Evolutionary conservation across 2,797 vertebrate species (phyloP), one percentile per base, ranked within the genome.

Genomic region (Gambelia wislizenii): DNA sequence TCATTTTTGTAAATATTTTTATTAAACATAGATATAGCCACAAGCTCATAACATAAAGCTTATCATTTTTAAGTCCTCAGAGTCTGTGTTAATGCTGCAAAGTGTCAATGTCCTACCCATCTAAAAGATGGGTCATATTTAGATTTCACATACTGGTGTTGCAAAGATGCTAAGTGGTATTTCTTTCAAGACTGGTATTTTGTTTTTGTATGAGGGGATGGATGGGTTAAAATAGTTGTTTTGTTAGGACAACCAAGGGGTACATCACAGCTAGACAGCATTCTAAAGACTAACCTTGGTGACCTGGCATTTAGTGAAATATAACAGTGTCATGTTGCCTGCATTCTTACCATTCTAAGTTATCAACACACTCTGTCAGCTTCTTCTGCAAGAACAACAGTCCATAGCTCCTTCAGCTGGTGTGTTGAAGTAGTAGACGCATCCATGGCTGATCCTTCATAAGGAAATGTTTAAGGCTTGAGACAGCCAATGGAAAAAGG

Each of bases 321-420:
- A 86, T 59, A 47, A 90, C 93, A 88, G 92, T 90, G 93, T 93
- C 92, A 92, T 92, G 95, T 95, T 95, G 95, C 86, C 85, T 91
- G 36, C 79, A 88, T 92, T 95, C 94, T 93, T 92, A 87, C 86
- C 91, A 94, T 95, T 94, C 86, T 90, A 93, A 93, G 85, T 87
- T 93, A 93, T 95, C 95, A 93, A 79, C 93, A 89, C 80, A 4
- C 33, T 39, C n/a, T 20, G 27, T 84, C 81, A 84, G 36, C 20
- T 36, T 70, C 82, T 61, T 70, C 61, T 91, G 92, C 90, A 4
- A 14, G 74, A 69, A 78, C 86, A 56, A 79, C 89, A 90, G 89
- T 93, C 92, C 94, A 85, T 91, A 76, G 87, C 91, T 91, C 69
- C 67, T 70, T 69, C n/a, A 59, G 47, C 59, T n/a, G 44, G 33